phyloP scores from a whole-genome alignment of 2,113 vertebrate species.

The Hyla sarda region DNA sequence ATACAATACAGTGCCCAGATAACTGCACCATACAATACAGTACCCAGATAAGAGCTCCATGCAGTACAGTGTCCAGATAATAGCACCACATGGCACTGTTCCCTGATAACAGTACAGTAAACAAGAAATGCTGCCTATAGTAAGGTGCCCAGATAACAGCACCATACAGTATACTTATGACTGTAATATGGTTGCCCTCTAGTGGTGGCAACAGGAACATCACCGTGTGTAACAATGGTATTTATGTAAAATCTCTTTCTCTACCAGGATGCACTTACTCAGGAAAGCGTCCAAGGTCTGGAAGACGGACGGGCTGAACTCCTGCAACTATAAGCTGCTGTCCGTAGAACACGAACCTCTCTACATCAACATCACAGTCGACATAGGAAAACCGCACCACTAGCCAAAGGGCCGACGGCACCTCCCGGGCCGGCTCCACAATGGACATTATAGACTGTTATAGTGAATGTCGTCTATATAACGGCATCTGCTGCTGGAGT shows the following conservation, averaged over 20 bases:
- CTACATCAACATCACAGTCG: slow-evolving; percentile 90
- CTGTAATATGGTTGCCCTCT: too few relatives aligned
- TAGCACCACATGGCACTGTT: too few relatives aligned
- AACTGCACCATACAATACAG: too few relatives aligned
- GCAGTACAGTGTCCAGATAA: too few relatives aligned
- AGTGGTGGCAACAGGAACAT: neutral
- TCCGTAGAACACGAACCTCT: slow-evolving; percentile 81
- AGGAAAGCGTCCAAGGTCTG: slow-evolving; percentile 78
- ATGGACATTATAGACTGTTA: neutral
- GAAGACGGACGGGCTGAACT: slow-evolving; percentile 88
- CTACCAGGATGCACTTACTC: slow-evolving; percentile 87
- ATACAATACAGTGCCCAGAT: too few relatives aligned
- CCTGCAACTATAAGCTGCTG: slow-evolving; percentile 84
- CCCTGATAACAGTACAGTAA: too few relatives aligned
- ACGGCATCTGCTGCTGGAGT: neutral
- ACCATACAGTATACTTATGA: too few relatives aligned
- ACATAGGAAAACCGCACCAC: slow-evolving; percentile 70
- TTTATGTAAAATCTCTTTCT: slow-evolving; percentile 13
- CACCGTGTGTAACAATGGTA: neutral
- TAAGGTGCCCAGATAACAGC: too few relatives aligned
- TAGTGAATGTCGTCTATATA: neutral
- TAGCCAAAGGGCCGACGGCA: neutral
- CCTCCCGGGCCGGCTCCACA: neutral
- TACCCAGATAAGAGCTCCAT: too few relatives aligned
- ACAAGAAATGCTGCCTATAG: too few relatives aligned